A percentile compares a stretch with the other conserved stretches of the same genome.
phyloP scores from a whole-genome alignment of 2,113 vertebrate species.

The Strix aluco region DNA sequence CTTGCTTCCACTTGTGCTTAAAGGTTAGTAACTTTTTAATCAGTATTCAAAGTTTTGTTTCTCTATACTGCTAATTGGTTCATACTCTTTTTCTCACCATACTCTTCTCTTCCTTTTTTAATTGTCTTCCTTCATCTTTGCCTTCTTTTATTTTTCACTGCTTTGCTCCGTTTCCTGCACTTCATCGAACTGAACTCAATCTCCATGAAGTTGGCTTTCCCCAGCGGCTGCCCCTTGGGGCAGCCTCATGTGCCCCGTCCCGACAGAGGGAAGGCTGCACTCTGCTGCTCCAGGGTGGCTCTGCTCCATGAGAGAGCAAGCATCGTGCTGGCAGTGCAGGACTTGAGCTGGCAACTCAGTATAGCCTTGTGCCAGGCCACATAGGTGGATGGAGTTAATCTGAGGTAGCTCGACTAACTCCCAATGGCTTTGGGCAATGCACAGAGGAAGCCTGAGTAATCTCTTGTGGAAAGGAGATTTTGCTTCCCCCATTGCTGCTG shows the following conservation, averaged over 20 bases:
- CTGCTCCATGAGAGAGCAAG: background rate
- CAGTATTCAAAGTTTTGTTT: background rate
- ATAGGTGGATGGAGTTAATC: background rate
- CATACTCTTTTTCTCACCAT: too few species aligned
- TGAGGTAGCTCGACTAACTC: background rate
- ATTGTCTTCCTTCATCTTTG: background rate
- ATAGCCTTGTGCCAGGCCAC: fast-evolving
- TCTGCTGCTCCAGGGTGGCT: background rate
- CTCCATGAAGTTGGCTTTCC: background rate
- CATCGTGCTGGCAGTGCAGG: background rate
- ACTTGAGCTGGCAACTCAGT: background rate
- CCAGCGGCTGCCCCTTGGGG: fast-evolving
- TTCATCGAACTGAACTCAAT: background rate
- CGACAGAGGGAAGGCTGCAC: background rate
- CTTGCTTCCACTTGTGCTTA: background rate
- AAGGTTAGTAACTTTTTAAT: conserved; percentile 17
- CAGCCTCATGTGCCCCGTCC: fast-evolving
- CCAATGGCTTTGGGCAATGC: background rate
- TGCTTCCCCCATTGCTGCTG: background rate
- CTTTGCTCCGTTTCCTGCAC: background rate
- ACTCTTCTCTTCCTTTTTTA: background rate
- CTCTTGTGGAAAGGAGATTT: background rate
- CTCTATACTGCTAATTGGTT: background rate
- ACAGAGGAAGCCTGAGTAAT: background rate
- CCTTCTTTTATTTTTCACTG: background rate